Conservation (phyloP, 2,113 vertebrate genomes). For the Cheilinus undulatus region DNA sequence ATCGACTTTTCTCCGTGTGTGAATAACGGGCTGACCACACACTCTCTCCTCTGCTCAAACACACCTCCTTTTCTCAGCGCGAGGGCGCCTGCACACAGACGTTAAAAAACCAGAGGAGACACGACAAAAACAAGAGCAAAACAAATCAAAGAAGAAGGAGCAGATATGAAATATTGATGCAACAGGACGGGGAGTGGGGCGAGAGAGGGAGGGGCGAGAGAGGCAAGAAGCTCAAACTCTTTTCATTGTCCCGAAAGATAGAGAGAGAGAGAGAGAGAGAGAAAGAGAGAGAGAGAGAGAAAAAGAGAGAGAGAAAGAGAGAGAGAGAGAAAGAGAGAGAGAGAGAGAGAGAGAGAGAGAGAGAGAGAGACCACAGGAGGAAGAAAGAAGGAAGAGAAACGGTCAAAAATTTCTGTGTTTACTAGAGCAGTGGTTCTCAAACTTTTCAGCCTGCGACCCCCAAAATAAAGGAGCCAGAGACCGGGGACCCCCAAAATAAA, state of each 20-base stretch:
- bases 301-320: too few relatives aligned
- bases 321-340: too few relatives aligned
- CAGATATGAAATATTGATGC: conserved; percentile 59
- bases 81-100: conserved; percentile 2
- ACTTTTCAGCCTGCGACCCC: too few relatives aligned
- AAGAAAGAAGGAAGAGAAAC: too few relatives aligned
- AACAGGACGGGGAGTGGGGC: conserved; percentile 3
- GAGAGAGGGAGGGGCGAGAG: conserved; percentile 14
- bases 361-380: too few relatives aligned
- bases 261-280: too few relatives aligned
- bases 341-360: too few relatives aligned
- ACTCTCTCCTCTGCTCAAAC: not conserved
- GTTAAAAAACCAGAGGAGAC: conserved; percentile 14
- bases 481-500: too few relatives aligned
- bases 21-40: conserved; percentile 11
- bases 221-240: conserved; percentile 5
- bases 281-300: too few relatives aligned
- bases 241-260: not conserved
- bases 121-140: conserved; percentile 24
- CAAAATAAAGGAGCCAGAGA: too few relatives aligned
- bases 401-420: too few relatives aligned
- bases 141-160: conserved; percentile 30
- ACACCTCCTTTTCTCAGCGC: not conserved
- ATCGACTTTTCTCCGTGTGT: conserved; percentile 32
- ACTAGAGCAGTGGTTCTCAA: too few relatives aligned